Evolutionary conservation across 2,888 invertebrate species (phyloP), one percentile per base, ranked within the genome.

Genomic region (Oegoconia quadripuncta): DNA sequence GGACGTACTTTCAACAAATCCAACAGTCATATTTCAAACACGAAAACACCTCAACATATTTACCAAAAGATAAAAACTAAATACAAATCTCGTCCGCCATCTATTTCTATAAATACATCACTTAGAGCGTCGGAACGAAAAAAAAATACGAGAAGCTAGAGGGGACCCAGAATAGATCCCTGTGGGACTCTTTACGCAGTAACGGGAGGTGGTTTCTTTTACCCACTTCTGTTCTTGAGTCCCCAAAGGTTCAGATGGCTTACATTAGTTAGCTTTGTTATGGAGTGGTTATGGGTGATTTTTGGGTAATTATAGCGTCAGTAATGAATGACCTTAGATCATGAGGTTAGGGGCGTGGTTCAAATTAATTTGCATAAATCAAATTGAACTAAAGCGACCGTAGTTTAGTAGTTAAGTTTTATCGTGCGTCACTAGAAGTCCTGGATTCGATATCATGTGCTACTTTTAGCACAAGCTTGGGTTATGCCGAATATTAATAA

Each of bases 91-190:
- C 63, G 64, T 48, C 54, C 55, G 55, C 63, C 63, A 64, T 69
- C 72, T 68, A 73, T 72, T 78, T 84, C 84, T 83, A 82, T 74
- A 82, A 82, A 86, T 86, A 86, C 74, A 63, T 69, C 80, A 74
- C 78, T 79, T 76, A 74, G 67, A 50, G 46, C 64, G 51, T 59
- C 57, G 58, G 56, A 58, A 48, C 43, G 52, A 50, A 57, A 64
- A 66, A 64, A 66, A 71, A 72, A 69, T 70, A 66, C 55, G 62
- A 71, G 71, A 70, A 64, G 55, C 50, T 55, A 60, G 71, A 74
- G 80, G 80, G 82, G 73, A 67, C 80, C 77, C 58, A 76, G 76
- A 84, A 84, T 86, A 86, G 80, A 72, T 84, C 86, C 86, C 86
- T 68, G 70, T 59, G 86, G 83, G 83, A 87, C 82, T 78, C 74